Conservation (phyloP, 2,888 invertebrate genomes). For the Standfussiana lucernea region DNA sequence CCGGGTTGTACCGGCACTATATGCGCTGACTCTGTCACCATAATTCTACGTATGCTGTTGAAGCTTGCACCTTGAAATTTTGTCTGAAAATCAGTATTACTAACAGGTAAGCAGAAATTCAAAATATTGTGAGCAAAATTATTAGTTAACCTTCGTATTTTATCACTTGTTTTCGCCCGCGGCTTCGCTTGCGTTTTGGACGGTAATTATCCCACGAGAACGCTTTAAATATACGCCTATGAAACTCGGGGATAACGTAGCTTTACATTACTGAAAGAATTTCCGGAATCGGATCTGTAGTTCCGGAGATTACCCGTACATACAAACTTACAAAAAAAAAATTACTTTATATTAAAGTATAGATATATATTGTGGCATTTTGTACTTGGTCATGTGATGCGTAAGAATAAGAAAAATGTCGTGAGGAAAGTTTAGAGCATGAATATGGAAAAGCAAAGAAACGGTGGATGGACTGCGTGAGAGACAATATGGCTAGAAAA, state of each 20-base stretch:
- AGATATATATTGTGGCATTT: neutral
- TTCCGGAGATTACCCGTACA: too few species aligned
- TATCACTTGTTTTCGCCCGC: too few species aligned
- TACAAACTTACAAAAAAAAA: too few species aligned
- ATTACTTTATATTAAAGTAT: too few species aligned
- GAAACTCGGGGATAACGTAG: too few species aligned
- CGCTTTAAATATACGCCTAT: too few species aligned
- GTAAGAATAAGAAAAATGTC: neutral
- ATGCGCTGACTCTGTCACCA: conserved; percentile 55
- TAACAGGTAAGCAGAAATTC: conserved; percentile 14
- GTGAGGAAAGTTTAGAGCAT: neutral
- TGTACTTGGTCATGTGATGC: neutral
- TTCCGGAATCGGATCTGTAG: too few species aligned
- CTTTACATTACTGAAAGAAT: too few species aligned
- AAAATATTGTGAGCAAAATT: conserved; percentile 5
- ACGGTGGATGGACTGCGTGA: neutral
- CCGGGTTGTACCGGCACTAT: conserved; percentile 63
- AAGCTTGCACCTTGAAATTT: conserved; percentile 19
- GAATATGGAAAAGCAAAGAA: neutral
- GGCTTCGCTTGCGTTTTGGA: too few species aligned
- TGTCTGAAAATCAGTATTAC: conserved; percentile 4
- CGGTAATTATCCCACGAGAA: too few species aligned
- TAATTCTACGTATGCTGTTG: neutral
- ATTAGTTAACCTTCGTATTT: neutral
- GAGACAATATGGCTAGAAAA: neutral